Evolutionary conservation across 2,797 vertebrate genomes (phyloP), one percentile per base, ranked within the genome.

Genomic region (Austrolebias charrua): DNA sequence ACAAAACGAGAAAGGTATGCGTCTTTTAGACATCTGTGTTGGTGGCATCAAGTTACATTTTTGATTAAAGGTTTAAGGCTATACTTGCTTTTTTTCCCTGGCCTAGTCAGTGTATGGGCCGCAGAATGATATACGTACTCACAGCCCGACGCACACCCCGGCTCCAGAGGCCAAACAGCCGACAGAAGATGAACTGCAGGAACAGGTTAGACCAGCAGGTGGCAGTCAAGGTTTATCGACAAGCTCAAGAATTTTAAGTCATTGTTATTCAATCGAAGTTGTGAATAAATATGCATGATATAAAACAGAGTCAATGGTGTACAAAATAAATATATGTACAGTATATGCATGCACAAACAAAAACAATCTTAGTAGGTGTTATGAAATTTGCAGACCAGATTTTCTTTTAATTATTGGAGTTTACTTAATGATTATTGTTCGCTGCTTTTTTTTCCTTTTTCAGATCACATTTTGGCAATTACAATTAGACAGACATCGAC

Each of bases 381-480:
- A 38, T 38, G 35, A 8, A 10, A 38, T 38, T 38, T 48, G 35
- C 16, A 47, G 18, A 2, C 4, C 7, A 7, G 11, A 49, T 19
- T 8, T 18, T 35, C 31, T 4, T 57, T 38, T 55, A 16, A 28
- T 12, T 16, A 54, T 44, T 13, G 12, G 50, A 24, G 13, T 50
- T 44, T 42, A 46, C 55, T 35, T 45, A 66, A 60, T 83, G 71
- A 33, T 85, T 78, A 90, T 84, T 73, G 61, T 77, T 74, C 70
- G 20, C 53, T 75, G 19, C 51, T 68, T 60, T 92, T 81, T 78
- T 40, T n/a, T n/a, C n/a, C n/a, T n/a, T n/a, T 94, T 95, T 75
- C 92, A 98, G 96, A 98, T 98, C 92, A 96, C 95, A 87, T 96
- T 95, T 92, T 95, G 95, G 95, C 96, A 97, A 94, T 92, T 95